These are phyloP conservation scores for Stegostoma tigrinum DNA, from an alignment of 2,113 vertebrate genomes.

Conservation along the genomic window DNA sequence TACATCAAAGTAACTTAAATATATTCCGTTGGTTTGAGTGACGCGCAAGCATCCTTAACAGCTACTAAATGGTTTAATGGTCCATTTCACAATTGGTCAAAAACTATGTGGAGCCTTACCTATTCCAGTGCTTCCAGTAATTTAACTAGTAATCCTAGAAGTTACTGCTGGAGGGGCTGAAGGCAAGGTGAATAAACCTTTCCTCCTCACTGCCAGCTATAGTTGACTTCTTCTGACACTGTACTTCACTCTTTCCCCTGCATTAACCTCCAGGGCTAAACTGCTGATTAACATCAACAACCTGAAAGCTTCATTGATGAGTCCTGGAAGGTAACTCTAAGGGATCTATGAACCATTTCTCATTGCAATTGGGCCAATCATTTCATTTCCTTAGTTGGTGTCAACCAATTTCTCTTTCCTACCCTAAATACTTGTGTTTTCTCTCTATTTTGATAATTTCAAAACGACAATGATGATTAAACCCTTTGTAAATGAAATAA, in stretches of 20 bases:
- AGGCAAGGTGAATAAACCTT: background rate
- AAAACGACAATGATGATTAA: background rate
- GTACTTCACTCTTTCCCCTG: background rate
- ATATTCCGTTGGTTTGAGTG: background rate
- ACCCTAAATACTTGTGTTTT: background rate
- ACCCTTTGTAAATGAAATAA: background rate
- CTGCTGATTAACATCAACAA: background rate
- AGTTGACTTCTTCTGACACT: background rate
- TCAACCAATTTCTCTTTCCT: background rate
- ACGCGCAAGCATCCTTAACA: background rate
- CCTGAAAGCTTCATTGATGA: background rate
- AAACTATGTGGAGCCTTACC: background rate
- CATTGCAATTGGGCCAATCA: background rate
- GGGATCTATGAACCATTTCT: background rate
- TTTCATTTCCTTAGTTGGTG: background rate
- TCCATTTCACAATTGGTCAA: background rate
- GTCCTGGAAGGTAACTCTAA: background rate
- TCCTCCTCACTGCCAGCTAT: background rate
- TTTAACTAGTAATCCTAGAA: background rate
- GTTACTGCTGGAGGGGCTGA: background rate
- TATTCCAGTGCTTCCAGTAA: background rate
- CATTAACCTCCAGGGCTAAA: background rate
- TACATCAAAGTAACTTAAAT: background rate
- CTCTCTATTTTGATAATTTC: background rate
- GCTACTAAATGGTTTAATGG: background rate